A percentile compares a stretch with the other conserved stretches of the same genome.
Conservation (phyloP, 2,113 vertebrate species). For the Otocyon megalotis region DNA sequence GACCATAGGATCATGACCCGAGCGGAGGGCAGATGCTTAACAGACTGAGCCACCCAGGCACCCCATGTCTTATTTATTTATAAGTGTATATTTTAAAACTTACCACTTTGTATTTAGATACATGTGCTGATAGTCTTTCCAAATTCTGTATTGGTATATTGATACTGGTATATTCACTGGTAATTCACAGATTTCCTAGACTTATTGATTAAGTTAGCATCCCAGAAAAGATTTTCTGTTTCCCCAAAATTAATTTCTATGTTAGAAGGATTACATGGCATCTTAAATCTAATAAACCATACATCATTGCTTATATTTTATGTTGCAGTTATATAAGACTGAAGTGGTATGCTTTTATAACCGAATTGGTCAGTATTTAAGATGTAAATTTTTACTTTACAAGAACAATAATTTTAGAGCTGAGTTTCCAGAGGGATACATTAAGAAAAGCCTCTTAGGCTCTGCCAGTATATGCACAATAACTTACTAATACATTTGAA, state of each 20-base stretch:
- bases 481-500: constrained; percentile 45
- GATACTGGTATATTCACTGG: not conserved
- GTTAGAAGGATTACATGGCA: not conserved
- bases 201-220: constrained; percentile 12
- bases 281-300: constrained; percentile 26
- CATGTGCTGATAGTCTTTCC: not conserved
- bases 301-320: constrained; percentile 32
- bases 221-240: constrained; percentile 10
- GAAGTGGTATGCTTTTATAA: not conserved
- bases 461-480: not conserved
- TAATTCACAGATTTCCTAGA: constrained; percentile 49
- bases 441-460: constrained; percentile 9
- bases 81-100: constrained; percentile 23
- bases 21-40: too few relatives aligned
- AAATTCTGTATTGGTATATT: constrained; percentile 1
- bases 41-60: too few relatives aligned
- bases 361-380: constrained; percentile 30
- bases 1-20: too few relatives aligned
- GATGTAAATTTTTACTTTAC: constrained; percentile 5
- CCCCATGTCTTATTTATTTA: not conserved
- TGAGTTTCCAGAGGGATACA: not conserved
- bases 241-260: constrained; percentile 54
- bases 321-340: not conserved
- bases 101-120: constrained; percentile 38
- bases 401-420: not conserved